Base-by-base conservation (phyloP, 1,140 invertebrate species). In the Drosophila lacertosa region DNA sequence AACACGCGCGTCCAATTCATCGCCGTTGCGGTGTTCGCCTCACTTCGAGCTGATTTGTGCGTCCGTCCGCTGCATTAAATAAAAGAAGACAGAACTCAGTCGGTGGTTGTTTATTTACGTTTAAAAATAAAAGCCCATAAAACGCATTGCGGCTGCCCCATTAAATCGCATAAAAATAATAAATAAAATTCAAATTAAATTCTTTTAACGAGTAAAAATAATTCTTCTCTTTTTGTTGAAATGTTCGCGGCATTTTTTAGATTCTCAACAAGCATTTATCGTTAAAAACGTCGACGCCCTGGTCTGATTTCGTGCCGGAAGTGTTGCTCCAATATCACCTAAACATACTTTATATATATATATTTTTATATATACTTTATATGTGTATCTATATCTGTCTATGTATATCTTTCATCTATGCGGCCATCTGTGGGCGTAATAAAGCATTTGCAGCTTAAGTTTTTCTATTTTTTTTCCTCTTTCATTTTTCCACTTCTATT, bases 1-100 rank as follows among this genome's bases (percentile, higher is more conserved):
- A 89, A 62, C 60, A 90, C 73, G 74, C 82, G 81, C 81, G 79
- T 60, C 89, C 89, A 90, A 89, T 90, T 89, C 89, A 90, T 90
- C 62, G 70, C 40, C 57, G 37, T 29, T 22, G 29, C 22, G 33
- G 29, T 7, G 20, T 26, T 39, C 42, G 59, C 65, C 42, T 64
- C 78, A 42, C 51, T 71, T 45, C 35, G 59, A 55, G 37, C 32
- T 66, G 69, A 58, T 72, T 54, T 59, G 57, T 83, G 42, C 67
- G 53, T 48, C 15, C 81, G 81, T 86, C 81, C 81, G 66, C 82
- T 86, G 81, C 37, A 77, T 74, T 65, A 83, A 77, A 86, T 77
- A 39, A 20, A 65, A 82, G 20, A 50, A 57, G 29, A 63, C 16
- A 48, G 33, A 40, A 55, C 53, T 59, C 81, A 86, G 69, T 59